Conservation (phyloP, 2,888 invertebrate species). For the Pammene fasciana region DNA sequence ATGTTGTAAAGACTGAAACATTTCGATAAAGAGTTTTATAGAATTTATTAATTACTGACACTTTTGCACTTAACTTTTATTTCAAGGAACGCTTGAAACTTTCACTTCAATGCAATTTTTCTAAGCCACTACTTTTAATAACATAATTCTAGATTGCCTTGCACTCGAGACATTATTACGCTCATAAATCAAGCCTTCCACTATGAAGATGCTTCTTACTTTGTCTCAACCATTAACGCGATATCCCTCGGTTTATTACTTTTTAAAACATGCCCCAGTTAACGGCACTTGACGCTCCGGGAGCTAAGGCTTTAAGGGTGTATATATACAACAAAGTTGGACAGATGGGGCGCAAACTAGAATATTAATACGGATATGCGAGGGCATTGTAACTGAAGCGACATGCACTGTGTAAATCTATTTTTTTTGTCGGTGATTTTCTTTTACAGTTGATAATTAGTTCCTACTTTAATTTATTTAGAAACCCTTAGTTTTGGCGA, state of each 20-base stretch:
- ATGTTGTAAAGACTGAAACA: too few species aligned
- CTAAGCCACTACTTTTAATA: background rate
- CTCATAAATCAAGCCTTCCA: constrained; percentile 11
- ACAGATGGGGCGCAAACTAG: background rate
- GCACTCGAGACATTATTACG: constrained; percentile 15
- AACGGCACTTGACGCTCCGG: constrained; percentile 17
- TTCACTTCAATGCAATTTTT: background rate
- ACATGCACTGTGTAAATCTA: background rate
- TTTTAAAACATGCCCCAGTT: constrained; percentile 33
- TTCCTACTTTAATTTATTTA: too few species aligned
- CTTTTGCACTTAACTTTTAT: background rate
- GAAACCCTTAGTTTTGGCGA: too few species aligned
- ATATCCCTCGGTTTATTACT: constrained; percentile 15
- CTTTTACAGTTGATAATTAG: too few species aligned
- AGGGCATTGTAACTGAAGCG: background rate
- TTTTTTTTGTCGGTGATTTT: too few species aligned
- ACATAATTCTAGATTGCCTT: constrained; percentile 15
- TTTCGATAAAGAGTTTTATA: too few species aligned
- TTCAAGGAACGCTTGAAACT: background rate
- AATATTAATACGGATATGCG: constrained; percentile 8
- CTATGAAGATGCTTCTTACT: constrained; percentile 25
- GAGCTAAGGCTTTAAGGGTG: background rate
- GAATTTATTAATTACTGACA: too few species aligned
- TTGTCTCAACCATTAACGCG: constrained; percentile 21
- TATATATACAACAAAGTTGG: background rate